Evolutionary conservation across 2,888 invertebrate genomes (phyloP), one percentile per base, ranked within the genome.

Genomic region (Coremacera marginata): DNA sequence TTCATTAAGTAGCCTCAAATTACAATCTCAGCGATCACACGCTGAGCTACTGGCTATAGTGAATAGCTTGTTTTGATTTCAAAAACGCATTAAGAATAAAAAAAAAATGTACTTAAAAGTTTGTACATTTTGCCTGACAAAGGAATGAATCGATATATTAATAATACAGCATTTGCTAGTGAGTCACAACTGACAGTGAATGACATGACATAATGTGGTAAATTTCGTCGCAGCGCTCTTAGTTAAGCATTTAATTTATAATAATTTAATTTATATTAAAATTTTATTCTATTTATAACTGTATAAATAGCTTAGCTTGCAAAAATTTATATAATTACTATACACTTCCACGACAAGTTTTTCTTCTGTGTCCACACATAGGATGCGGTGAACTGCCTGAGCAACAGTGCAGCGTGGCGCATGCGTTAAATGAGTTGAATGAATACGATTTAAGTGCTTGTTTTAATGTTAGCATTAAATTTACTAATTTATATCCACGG

Each of bases 381-480:
- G 44, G 51, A 25, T 37, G 49, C 51, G 2, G 68, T 25, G 3
- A 19, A n/a, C 34, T 16, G 44, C 9, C 11, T 9, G 63, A 27
- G 27, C 5, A 31, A 19, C 16, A 51, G 0, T 44, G 27, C 55
- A 44, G 31, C 3, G 44, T 44, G 51, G 49, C 27, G 19, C 73
- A 63, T 74, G 74, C 74, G 37, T 37, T 22, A 55, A 60, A 71
- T 71, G 71, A 52, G 44, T 52, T 49, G 70, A 55, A 76, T 67
- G 55, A 44, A 44, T 44, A 44, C 55, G 74, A 80, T 83, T 85
- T 85, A 83, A 85, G 81, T 85, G 83, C 80, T 82, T 80, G 81
- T 85, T 85, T 72, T 85, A 84, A 85, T 85, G 84, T 82, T 82
- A 82, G 84, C 84, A 84, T 83, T 83, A 85, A 85, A 83, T 83